These are phyloP conservation scores for Murina feae DNA, from an alignment of 2,113 vertebrate genomes.

Conservation along the genomic window DNA sequence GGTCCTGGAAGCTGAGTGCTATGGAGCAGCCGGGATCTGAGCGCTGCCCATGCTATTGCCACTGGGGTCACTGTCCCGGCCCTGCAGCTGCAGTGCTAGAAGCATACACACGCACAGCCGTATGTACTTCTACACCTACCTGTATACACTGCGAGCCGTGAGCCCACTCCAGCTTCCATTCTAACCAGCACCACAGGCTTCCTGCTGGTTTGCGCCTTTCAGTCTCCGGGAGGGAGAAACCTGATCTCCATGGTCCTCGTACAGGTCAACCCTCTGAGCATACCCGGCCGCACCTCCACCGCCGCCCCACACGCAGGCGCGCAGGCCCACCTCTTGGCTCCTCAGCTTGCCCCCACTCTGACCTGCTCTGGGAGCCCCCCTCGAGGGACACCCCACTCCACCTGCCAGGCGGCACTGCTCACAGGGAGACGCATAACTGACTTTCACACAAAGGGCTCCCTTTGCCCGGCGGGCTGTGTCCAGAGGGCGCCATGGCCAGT, in stretches of 20 bases:
- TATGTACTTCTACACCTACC: neutral
- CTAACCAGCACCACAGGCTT: neutral
- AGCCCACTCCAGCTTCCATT: neutral
- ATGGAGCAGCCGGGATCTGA: neutral
- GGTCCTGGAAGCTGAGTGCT: neutral
- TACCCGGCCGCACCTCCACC: too few relatives aligned
- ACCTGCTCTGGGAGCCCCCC: neutral
- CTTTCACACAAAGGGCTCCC: constrained; percentile 45
- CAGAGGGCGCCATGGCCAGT: neutral
- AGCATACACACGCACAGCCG: neutral
- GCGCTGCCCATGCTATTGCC: neutral
- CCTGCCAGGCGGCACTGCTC: neutral
- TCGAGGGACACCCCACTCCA: too few relatives aligned
- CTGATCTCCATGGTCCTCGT: too few relatives aligned
- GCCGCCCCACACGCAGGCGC: fast-evolving
- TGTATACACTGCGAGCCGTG: neutral
- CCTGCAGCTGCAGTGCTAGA: neutral
- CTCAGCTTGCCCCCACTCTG: neutral
- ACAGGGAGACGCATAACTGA: neutral
- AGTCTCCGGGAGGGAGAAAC: neutral
- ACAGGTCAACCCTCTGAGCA: fast-evolving
- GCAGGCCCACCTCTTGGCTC: fast-evolving
- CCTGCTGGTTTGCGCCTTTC: too few relatives aligned
- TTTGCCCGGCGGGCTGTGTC: constrained; percentile 35
- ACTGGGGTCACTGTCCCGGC: neutral